Evolutionary conservation across 2,113 vertebrate genomes (phyloP).

Genomic region (Ptilorrhoa leucosticta): DNA sequence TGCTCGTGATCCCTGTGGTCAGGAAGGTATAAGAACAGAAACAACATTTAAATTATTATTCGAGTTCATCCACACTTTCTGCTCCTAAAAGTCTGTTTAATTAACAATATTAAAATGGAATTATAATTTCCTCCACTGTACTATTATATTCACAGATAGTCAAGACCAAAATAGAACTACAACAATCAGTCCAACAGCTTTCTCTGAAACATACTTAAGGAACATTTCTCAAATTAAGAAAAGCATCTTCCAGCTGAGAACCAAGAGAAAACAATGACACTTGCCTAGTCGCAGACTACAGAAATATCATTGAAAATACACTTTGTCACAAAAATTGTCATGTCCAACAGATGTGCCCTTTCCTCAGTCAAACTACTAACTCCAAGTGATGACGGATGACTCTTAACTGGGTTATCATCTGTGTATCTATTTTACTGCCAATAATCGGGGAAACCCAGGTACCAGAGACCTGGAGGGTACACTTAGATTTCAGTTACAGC

Average conservation of each 20-base stretch:
- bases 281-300: rapidly evolving
- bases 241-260: not conserved
- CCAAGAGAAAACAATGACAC: not conserved
- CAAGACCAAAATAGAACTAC: not conserved
- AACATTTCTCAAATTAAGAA: not conserved
- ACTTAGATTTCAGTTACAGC: not conserved
- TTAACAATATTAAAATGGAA: not conserved
- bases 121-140: not conserved
- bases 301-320: not conserved
- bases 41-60: not conserved
- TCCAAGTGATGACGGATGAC: not conserved
- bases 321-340: not conserved
- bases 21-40: not conserved
- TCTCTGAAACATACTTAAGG: not conserved
- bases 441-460: not conserved
- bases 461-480: not conserved
- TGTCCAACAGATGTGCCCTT: not conserved
- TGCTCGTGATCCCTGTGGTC: slow-evolving; percentile 84
- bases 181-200: not conserved
- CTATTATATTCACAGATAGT: not conserved
- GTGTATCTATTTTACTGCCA: rapidly evolving
- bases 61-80: not conserved
- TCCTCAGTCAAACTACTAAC: not conserved
- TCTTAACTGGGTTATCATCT: not conserved
- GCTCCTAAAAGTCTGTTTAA: not conserved